Evolutionary conservation across 2,888 invertebrate species (phyloP), one percentile per base, ranked within the genome.

Genomic region (Operophtera brumata): DNA sequence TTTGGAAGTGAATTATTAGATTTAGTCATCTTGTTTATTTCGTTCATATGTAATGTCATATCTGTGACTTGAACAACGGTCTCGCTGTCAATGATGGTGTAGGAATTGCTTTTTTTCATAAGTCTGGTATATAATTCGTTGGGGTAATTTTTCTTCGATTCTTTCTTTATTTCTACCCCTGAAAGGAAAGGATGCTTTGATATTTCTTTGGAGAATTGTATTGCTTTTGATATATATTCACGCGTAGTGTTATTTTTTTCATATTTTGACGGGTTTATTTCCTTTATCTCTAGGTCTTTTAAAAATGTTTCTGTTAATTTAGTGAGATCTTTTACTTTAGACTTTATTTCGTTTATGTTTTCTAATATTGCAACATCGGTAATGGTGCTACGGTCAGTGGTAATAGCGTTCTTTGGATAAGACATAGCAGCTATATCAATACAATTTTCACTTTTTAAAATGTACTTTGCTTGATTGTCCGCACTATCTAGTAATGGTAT

Each of bases 11-110:
- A 68, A 66, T 66, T 73, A 52, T 71, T 67, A 6, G 57, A 57
- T 12, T 48, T 44, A 43, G 54, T 59, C 6, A 49, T 57, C n/a
- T 60, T 58, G 30, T 56, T 60, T 0, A 63, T 47, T 44, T 67
- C 69, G 26, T 70, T 67, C 8, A 67, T 70, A 13, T 67, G 70
- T 25, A 82, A 80, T 6, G 86, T 83, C 84, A 88, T 85, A 49
- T 89, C 84, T 26, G 88, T 88, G 6, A 87, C 82, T 73, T 70
- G 79, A 0, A 89, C 63, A 48, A 89, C 63, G 1, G 82, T 77
- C 71, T 89, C 88, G 54, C 89, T 89, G 0, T 86, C 84, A 39
- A 89, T 86, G 10, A 84, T 66, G 12, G 77, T 74, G 59, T 84
- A 87, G 13, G 89, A 88, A 12, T 78, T 76, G 58, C 81, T 82